Percentiles rank a stretch among this genome's conserved stretches.
Evolutionary conservation across 2,888 invertebrate genomes (phyloP).

Genomic region (Drosophila dives): DNA sequence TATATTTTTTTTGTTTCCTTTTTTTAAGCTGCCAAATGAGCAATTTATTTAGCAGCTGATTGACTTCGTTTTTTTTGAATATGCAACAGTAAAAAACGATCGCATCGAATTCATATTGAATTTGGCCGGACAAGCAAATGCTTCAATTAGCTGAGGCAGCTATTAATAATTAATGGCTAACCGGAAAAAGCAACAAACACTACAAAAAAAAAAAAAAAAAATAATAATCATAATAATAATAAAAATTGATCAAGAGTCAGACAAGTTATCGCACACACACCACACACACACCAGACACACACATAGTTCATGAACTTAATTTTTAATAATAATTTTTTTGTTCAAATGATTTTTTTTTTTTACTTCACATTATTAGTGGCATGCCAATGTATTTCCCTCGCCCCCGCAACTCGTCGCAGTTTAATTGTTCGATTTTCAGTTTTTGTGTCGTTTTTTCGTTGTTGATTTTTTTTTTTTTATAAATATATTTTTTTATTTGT

Average conservation of each 20-base stretch:
- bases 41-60: neutral
- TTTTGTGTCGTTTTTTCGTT: slow-evolving; percentile 52
- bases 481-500: neutral
- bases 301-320: slow-evolving; percentile 76
- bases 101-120: slow-evolving; percentile 20
- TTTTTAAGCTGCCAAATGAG: neutral
- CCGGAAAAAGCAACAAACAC: slow-evolving; percentile 62
- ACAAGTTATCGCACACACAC: slow-evolving; percentile 47
- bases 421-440: slow-evolving; percentile 78
- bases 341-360: slow-evolving; percentile 71
- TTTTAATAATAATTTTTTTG: slow-evolving; percentile 73
- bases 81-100: slow-evolving; percentile 14
- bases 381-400: slow-evolving; percentile 42
- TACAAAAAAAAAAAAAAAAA: too few species aligned
- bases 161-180: slow-evolving; percentile 63
- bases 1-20: neutral
- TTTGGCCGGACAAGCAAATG: slow-evolving; percentile 41
- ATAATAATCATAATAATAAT: slow-evolving; percentile 76
- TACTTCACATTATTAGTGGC: slow-evolving; percentile 73
- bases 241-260: slow-evolving; percentile 75
- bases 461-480: neutral
- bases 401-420: slow-evolving; percentile 22
- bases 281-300: slow-evolving; percentile 13
- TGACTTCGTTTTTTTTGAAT: neutral
- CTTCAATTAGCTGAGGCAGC: slow-evolving; percentile 55